These are phyloP conservation scores for Torymus aiolomorphi DNA, from an alignment of 2,888 invertebrate genomes.

Conservation along the genomic window DNA sequence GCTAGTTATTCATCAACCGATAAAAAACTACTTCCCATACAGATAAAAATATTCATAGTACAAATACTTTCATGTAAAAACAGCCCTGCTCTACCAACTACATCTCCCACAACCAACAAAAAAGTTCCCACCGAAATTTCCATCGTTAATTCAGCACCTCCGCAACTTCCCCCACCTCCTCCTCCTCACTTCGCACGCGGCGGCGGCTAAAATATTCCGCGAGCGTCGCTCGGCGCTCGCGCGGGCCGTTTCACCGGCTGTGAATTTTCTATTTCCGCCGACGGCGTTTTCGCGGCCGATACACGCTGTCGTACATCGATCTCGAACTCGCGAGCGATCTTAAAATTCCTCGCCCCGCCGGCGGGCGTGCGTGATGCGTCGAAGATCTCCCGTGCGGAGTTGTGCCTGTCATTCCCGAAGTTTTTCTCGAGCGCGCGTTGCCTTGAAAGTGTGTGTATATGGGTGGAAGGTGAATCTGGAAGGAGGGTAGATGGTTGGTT, in stretches of 20 bases:
- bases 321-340: constrained; percentile 21
- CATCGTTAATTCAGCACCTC: constrained; percentile 37
- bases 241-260: constrained; percentile 49
- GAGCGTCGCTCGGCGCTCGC: constrained; percentile 11
- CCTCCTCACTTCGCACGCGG: not conserved
- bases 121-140: not conserved
- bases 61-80: no score
- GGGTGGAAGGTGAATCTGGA: no score
- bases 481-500: no score
- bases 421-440: no score
- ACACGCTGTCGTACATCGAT: constrained; percentile 28
- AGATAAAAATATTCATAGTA: no score
- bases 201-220: constrained; percentile 44
- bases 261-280: constrained; percentile 52
- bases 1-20: no score
- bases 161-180: not conserved
- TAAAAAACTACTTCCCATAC: no score
- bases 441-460: no score
- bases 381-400: no score
- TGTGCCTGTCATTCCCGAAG: no score
- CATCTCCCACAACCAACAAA: not conserved
- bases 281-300: not conserved
- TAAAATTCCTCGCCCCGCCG: constrained; percentile 21
- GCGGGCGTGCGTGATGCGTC: no score
- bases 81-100: no score